Evolutionary conservation across 1,140 invertebrate genomes (phyloP).

Genomic region (Samia ricini): DNA sequence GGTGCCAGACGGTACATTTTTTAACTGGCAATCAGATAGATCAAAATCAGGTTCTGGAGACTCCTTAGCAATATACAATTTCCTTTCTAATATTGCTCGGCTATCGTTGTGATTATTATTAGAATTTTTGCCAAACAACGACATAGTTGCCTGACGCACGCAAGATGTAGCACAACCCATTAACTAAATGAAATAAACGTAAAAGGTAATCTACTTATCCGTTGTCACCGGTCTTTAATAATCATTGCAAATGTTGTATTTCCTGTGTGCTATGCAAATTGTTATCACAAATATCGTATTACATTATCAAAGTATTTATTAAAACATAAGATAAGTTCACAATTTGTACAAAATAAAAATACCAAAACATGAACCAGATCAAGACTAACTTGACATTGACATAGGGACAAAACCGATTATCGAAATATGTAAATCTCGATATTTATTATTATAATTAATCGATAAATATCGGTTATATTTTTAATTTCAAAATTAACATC

Average conservation of each 20-base stretch:
- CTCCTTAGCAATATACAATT: constrained; percentile 86
- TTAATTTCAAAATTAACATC: too few species aligned
- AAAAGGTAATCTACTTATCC: constrained; percentile 9
- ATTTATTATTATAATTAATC: not conserved
- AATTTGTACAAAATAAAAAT: constrained; percentile 10
- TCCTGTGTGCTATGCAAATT: not conserved
- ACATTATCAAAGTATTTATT: constrained; percentile 8
- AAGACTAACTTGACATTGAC: not conserved
- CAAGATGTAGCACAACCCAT: constrained; percentile 74
- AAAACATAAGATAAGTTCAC: constrained; percentile 8
- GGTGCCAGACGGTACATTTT: constrained; percentile 84
- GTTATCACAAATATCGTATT: constrained; percentile 5
- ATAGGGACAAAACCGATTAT: not conserved
- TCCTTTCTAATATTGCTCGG: constrained; percentile 83
- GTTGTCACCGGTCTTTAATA: constrained; percentile 37
- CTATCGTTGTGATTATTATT: constrained; percentile 63
- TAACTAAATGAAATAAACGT: constrained; percentile 25
- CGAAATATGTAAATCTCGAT: not conserved
- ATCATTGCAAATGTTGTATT: constrained; percentile 26
- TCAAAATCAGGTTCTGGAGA: constrained; percentile 87
- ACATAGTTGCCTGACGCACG: constrained; percentile 60
- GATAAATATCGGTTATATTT: too few species aligned
- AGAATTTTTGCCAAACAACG: constrained; percentile 52
- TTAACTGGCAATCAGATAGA: constrained; percentile 84
- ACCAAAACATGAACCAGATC: not conserved